A percentile compares a stretch with the other conserved stretches of the same genome.
Evolutionary conservation across 1,140 invertebrate genomes (phyloP).

Genomic region (Drosophila chauvacae): DNA sequence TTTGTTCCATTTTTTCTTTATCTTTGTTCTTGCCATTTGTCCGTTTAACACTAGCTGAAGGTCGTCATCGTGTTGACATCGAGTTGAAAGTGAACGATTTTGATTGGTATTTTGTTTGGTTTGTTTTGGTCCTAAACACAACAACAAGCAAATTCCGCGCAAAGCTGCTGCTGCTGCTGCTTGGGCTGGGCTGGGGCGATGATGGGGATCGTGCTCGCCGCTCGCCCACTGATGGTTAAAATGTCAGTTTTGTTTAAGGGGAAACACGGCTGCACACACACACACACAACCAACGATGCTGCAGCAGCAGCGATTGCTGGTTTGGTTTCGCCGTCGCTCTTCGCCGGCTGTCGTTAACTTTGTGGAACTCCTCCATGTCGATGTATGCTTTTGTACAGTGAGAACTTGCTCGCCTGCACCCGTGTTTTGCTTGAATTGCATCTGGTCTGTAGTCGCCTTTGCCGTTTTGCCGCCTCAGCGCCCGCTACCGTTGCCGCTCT

Average conservation of each 20-base stretch:
- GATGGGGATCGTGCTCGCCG: conserved; percentile 10
- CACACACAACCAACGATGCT: conserved; percentile 22
- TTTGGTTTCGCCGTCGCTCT: conserved; percentile 56
- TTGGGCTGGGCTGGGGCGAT: conserved; percentile 16
- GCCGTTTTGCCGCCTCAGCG: conserved; percentile 64
- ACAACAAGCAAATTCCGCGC: conserved; percentile 75
- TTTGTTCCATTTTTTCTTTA: conserved; percentile 18
- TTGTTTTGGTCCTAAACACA: conserved; percentile 67
- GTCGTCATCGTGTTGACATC: conserved; percentile 62
- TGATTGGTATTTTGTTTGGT: conserved; percentile 54
- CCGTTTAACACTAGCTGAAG: conserved; percentile 33
- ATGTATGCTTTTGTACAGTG: conserved; percentile 74
- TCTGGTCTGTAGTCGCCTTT: conserved; percentile 72
- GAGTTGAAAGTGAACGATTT: conserved; percentile 79
- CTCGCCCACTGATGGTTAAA: conserved; percentile 30
- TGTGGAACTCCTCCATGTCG: conserved; percentile 80
- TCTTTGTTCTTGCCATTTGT: conserved; percentile 40
- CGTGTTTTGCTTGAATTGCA: conserved; percentile 64
- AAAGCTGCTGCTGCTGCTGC: conserved; percentile 61
- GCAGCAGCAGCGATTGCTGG: conserved; percentile 64
- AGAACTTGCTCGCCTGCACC: conserved; percentile 74
- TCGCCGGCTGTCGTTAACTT: conserved; percentile 71
- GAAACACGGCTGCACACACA: conserved; percentile 8
- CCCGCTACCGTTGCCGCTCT: conserved; percentile 51
- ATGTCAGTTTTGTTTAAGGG: conserved; percentile 33